phyloP scores from a whole-genome alignment of 2,888 invertebrate species.

The Cataglyphis cursor region DNA sequence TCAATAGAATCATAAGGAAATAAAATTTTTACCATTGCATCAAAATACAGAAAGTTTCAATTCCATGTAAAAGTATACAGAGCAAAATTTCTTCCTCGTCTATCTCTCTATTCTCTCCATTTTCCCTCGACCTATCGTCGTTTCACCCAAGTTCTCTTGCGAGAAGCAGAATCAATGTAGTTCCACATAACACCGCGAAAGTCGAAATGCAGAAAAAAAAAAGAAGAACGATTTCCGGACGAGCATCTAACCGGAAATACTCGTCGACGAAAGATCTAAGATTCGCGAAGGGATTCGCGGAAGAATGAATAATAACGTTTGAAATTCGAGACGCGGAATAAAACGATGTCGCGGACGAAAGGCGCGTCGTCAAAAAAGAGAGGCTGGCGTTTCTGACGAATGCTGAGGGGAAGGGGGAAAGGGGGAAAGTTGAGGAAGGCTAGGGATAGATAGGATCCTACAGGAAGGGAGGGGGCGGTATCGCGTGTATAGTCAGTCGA shows the following conservation, averaged over 20 bases:
- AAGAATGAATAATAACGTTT: constrained; percentile 86
- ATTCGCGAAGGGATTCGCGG: constrained; percentile 79
- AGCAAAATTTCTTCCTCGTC: constrained; percentile 59
- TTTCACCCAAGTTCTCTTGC: constrained; percentile 29
- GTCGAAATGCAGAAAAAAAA: constrained; percentile 61
- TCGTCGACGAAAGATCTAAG: constrained; percentile 78
- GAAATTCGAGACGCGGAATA: constrained; percentile 85
- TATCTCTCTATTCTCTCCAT: constrained; percentile 43
- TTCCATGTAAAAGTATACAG: constrained; percentile 63
- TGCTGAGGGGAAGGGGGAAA: neutral
- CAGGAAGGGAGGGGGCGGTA: constrained; percentile 50
- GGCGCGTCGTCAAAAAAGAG: constrained; percentile 68
- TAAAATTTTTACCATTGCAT: constrained; percentile 62
- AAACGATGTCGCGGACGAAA: constrained; percentile 83
- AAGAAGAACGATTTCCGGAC: constrained; percentile 73
- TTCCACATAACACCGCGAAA: constrained; percentile 62
- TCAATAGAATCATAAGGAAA: constrained; percentile 25
- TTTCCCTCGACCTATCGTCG: constrained; percentile 26
- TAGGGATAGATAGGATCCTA: constrained; percentile 31
- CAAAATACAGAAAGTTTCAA: constrained; percentile 67
- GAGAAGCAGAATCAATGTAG: constrained; percentile 64
- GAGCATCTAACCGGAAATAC: constrained; percentile 79
- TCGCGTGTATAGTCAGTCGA: constrained; percentile 65
- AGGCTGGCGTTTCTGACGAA: constrained; percentile 37
- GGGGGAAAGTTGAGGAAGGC: constrained; percentile 23